Conservation (phyloP, 2,797 vertebrate genomes). For the Neomorphus geoffroyi region DNA sequence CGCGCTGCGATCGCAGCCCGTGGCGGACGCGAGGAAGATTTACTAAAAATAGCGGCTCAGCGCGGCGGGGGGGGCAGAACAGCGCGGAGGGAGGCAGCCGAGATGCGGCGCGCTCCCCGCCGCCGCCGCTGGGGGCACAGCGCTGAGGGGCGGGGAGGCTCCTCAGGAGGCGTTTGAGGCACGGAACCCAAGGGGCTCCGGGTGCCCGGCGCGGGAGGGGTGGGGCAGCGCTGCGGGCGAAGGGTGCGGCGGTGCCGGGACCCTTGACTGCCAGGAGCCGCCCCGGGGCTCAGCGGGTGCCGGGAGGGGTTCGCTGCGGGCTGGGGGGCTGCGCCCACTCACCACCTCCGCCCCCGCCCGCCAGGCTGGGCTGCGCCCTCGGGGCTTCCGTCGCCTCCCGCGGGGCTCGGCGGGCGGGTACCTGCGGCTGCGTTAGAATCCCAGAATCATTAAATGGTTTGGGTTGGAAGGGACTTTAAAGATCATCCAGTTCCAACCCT, state of each 20-base stretch:
- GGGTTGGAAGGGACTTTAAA: too few species aligned
- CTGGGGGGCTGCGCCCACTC: too few species aligned
- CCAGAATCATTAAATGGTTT: too few species aligned
- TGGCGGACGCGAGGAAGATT: conserved; percentile 74
- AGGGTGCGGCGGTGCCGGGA: too few species aligned
- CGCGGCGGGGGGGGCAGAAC: conserved; percentile 27
- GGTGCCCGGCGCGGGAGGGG: not conserved
- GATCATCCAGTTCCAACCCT: too few species aligned
- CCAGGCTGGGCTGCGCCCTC: not conserved
- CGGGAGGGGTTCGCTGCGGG: not conserved
- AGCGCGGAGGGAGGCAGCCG: conserved; percentile 21
- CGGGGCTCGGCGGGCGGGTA: not conserved
- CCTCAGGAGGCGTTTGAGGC: too few species aligned
- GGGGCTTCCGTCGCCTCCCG: not conserved
- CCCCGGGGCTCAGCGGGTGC: too few species aligned
- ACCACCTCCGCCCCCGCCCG: too few species aligned
- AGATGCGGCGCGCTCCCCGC: conserved; percentile 54
- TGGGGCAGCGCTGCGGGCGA: too few species aligned
- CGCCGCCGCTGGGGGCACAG: conserved; percentile 15
- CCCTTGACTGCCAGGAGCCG: not conserved
- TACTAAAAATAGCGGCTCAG: conserved; percentile 83
- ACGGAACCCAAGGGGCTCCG: accelerated
- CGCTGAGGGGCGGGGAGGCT: not conserved
- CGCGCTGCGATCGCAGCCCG: conserved; percentile 71
- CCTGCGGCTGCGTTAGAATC: too few species aligned